Evolutionary conservation across 2,888 invertebrate species (phyloP).

Genomic region (Aromia moschata): DNA sequence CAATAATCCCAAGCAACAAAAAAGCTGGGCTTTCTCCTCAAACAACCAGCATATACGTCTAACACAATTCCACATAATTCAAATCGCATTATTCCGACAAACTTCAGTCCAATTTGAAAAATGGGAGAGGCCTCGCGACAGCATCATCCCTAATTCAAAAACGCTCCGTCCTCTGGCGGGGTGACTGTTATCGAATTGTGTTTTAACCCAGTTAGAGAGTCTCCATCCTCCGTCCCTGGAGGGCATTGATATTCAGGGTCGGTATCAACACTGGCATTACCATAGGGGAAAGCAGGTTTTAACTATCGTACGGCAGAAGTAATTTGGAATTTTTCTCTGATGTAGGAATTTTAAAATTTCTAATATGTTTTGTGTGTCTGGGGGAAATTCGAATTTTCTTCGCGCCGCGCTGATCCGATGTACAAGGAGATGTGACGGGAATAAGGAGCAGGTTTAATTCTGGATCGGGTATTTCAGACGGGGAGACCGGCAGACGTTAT

Average conservation of each 20-base stretch:
- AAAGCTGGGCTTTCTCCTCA: too few relatives aligned
- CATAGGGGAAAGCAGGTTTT: slow-evolving; percentile 12
- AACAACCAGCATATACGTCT: too few relatives aligned
- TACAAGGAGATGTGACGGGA: background rate
- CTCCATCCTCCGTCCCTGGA: slow-evolving; percentile 1
- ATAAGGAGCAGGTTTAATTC: background rate
- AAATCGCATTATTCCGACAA: too few relatives aligned
- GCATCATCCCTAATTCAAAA: background rate
- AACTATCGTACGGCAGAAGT: slow-evolving; percentile 14
- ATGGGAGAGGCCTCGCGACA: too few relatives aligned
- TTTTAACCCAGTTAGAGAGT: background rate
- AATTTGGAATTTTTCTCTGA: slow-evolving; percentile 16
- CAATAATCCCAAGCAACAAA: too few relatives aligned
- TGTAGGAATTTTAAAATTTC: slow-evolving; percentile 22
- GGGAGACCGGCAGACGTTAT: too few relatives aligned
- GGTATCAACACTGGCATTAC: slow-evolving; percentile 16
- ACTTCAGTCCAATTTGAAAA: too few relatives aligned
- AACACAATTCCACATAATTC: too few relatives aligned
- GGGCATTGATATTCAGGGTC: slow-evolving; percentile 16
- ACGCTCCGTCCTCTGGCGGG: background rate
- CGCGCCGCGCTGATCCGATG: background rate
- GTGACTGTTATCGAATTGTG: background rate
- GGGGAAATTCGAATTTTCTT: background rate
- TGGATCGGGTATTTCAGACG: background rate
- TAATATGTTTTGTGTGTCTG: slow-evolving; percentile 9